A percentile compares a stretch with the other conserved stretches of the same genome.
These are phyloP conservation scores for Macropus fuliginosus DNA, from an alignment of 2,797 vertebrate species.

Conservation along the genomic window DNA sequence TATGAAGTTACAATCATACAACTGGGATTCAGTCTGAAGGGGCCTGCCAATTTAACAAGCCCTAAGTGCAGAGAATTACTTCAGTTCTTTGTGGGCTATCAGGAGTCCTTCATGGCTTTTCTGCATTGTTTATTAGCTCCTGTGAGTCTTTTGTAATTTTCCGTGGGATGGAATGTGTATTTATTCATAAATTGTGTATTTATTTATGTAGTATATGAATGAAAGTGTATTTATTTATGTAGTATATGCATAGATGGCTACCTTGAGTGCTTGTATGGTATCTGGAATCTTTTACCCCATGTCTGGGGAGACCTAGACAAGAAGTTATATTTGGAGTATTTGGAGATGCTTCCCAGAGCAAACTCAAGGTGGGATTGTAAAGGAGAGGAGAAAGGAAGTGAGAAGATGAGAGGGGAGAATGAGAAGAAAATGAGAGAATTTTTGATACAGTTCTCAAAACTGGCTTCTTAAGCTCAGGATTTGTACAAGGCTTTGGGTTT, in stretches of 20 bases:
- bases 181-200: not conserved
- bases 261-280: not conserved
- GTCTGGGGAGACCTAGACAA: not conserved
- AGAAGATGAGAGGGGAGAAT: not conserved
- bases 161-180: not conserved
- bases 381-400: not conserved
- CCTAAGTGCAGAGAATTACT: not conserved
- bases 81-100: not conserved
- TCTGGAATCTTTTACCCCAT: not conserved
- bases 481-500: not conserved
- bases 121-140: not conserved
- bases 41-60: not conserved
- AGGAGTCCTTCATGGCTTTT: not conserved
- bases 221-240: not conserved
- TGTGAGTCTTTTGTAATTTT: not conserved
- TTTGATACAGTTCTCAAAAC: not conserved
- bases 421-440: not conserved
- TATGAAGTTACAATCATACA: not conserved
- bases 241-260: not conserved
- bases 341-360: not conserved
- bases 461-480: not conserved
- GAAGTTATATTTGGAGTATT: not conserved
- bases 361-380: not conserved
- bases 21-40: conserved; percentile 13
- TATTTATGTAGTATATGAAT: not conserved